Base-by-base conservation (phyloP, 2,888 invertebrate species). In the Axea sp. region DNA sequence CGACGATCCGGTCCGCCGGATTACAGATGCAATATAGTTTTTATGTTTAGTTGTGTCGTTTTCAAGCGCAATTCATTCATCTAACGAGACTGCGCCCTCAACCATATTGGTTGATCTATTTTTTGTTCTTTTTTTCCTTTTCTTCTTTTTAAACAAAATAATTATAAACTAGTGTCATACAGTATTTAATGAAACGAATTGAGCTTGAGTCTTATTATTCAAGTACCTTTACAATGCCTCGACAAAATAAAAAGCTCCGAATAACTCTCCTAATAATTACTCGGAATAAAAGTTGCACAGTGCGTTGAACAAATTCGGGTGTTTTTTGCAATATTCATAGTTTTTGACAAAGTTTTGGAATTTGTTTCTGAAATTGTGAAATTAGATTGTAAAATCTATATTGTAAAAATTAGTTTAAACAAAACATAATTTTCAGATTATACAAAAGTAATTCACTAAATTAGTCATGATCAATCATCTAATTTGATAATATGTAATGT, bases 21-120 rank as follows among this genome's bases (percentile, higher is more conserved):
- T 69, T 69, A 62, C 60, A 69, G 53, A 69, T 69, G 69, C 69
- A 69, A 69, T 69, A 69, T 69, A 69, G 69, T 62, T 69, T n/a
- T n/a, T 69, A 69, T 30, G 55, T 69, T 69, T 62, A 69, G 41
- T 62, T 71, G 71, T 71, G 55, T 71, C 71, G 41, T 47, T 71
- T 71, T 71, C 28, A 15, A 71, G 49, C 71, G 62, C 62, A 8
- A 71, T 47, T 53, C 55, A 71, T 45, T 47, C 60, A 71, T 47
- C 37, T 15, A 15, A 60, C 35, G 60, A 69, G 60, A 55, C 62
- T 71, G 55, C 71, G 62, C 33, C 37, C 9, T 60, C 62, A 47
- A 71, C 71, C 71, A 62, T 62, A 71, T 71, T 71, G 71, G 71
- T 71, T 62, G 62, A 62, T 26, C 15, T 24, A 19, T 28, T 41